A percentile compares a stretch with the other conserved stretches of the same genome.
Conservation (phyloP, 2,113 vertebrate species). For the Cromileptes altivelis region DNA sequence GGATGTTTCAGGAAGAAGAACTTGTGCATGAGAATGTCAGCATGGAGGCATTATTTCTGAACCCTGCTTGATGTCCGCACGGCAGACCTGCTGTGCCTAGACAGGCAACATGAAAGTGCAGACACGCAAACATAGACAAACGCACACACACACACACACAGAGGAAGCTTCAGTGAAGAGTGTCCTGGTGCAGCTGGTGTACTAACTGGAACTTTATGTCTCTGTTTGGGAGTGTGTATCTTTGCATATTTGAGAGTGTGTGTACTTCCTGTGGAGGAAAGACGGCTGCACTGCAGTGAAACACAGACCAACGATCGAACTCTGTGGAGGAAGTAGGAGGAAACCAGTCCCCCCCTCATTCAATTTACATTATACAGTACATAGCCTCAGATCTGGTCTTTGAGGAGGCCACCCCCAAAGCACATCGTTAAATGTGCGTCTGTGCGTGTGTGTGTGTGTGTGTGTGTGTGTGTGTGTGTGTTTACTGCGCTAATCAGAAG, state of each 20-base stretch:
- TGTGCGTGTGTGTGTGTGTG: no score
- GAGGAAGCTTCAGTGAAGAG: neutral
- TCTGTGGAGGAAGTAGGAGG: slow-evolving; percentile 12
- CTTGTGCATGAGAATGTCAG: slow-evolving; percentile 52
- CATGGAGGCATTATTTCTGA: slow-evolving; percentile 64
- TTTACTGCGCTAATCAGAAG: slow-evolving; percentile 17
- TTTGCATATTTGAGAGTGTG: slow-evolving; percentile 23
- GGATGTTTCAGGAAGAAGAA: slow-evolving; percentile 38
- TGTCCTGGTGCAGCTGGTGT: neutral
- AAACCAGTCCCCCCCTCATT: slow-evolving; percentile 35
- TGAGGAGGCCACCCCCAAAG: slow-evolving; percentile 54
- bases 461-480: neutral
- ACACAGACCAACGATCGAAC: slow-evolving; percentile 58
- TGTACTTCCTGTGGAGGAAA: slow-evolving; percentile 7
- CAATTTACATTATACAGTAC: slow-evolving; percentile 57
- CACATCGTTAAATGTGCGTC: slow-evolving; percentile 3
- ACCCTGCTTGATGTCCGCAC: slow-evolving; percentile 46
- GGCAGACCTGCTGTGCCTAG: slow-evolving; percentile 39
- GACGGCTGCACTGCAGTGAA: slow-evolving; percentile 42
- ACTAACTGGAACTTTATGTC: slow-evolving; percentile 6
- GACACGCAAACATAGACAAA: slow-evolving; percentile 1
- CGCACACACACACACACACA: neutral
- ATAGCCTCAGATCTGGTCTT: slow-evolving; percentile 58
- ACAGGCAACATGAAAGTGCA: slow-evolving; percentile 1
- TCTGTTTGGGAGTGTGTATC: slow-evolving; percentile 17